Conservation (phyloP, 2,113 vertebrate genomes). For the Lycocorax pyrrhopterus region DNA sequence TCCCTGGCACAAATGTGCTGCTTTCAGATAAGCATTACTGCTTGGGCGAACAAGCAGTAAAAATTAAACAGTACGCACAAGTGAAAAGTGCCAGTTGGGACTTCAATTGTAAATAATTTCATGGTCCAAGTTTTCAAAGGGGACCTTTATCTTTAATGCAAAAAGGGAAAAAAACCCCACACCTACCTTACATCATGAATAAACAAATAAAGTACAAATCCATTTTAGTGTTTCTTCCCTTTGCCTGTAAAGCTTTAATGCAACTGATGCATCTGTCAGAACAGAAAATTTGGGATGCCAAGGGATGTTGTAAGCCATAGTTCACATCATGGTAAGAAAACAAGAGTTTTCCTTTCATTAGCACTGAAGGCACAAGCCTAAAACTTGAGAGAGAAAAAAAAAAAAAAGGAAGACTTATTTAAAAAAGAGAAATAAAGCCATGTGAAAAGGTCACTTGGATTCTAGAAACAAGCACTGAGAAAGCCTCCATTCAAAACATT, state of each 20-base stretch:
- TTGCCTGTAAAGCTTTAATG: not conserved
- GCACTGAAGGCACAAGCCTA: not conserved
- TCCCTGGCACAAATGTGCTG: not conserved
- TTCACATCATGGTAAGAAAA: not conserved
- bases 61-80: not conserved
- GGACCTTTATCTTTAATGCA: not conserved
- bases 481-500: not conserved
- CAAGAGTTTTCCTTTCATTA: not conserved
- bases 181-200: not conserved
- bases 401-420: not conserved
- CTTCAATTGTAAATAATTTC: not conserved
- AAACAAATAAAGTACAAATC: not conserved
- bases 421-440: not conserved
- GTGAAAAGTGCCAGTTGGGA: not conserved
- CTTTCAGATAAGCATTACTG: not conserved
- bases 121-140: not conserved
- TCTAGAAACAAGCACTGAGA: not conserved
- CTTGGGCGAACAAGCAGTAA: not conserved
- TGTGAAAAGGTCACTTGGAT: not conserved
- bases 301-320: not conserved
- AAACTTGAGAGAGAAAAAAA: not conserved
- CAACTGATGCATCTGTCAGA: not conserved
- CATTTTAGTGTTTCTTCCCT: not conserved
- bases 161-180: fast-evolving
- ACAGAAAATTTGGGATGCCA: not conserved